Evolutionary conservation across 2,888 invertebrate species (phyloP).

Genomic region (Dasysyrphus albostriatus): DNA sequence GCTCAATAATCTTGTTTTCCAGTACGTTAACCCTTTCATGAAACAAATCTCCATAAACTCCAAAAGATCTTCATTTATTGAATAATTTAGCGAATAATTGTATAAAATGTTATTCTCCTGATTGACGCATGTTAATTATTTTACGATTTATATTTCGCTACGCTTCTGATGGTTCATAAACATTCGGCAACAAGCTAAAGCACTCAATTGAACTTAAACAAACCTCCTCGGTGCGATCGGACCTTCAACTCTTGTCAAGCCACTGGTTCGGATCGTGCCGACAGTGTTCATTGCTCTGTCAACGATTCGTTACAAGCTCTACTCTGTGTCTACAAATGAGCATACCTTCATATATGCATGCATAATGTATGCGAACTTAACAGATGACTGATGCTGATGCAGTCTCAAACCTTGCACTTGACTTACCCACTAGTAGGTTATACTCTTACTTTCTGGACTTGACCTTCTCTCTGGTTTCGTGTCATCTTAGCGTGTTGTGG

Average conservation of each 20-base stretch:
- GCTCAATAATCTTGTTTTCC: neutral
- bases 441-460: constrained; percentile 71
- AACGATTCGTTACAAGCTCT: neutral
- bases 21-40: neutral
- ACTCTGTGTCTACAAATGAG: neutral
- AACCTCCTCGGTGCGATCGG: constrained; percentile 9
- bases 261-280: constrained; percentile 12
- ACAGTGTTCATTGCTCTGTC: constrained; percentile 19
- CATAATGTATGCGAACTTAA: neutral
- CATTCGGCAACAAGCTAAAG: constrained; percentile 4
- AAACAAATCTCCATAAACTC: neutral
- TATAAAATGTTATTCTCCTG: neutral
- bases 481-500: constrained; percentile 6
- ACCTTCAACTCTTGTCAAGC: constrained; percentile 26
- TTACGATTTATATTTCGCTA: constrained; percentile 12
- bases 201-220: neutral
- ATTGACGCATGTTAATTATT: neutral
- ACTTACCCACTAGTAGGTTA: constrained; percentile 54
- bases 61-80: neutral
- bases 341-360: too few species aligned
- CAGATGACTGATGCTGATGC: constrained; percentile 46
- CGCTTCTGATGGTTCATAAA: neutral
- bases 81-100: neutral
- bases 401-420: constrained; percentile 75
- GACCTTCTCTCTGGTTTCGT: constrained; percentile 66